phyloP scores from a whole-genome alignment of 2,113 vertebrate genomes.

The Sminthopsis crassicaudata region DNA sequence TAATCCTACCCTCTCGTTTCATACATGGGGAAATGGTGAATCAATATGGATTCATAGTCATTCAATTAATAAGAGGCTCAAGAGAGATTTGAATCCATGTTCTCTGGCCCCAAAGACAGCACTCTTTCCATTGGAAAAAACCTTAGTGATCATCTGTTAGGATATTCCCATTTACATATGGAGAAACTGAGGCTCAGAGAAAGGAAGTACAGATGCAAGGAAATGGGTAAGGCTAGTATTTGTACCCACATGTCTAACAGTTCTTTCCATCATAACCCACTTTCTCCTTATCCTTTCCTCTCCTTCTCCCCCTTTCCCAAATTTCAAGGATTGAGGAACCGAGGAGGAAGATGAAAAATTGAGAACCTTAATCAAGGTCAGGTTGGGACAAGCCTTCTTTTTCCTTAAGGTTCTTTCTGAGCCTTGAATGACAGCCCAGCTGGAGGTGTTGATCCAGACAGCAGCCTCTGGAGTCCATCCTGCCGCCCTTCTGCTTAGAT shows the following conservation, averaged over 20 bases:
- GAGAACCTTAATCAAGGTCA: not conserved
- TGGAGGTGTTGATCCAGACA: not conserved
- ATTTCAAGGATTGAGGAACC: not conserved
- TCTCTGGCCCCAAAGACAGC: not conserved
- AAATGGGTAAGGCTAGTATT: not conserved
- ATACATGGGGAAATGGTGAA: not conserved
- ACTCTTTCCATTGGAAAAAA: not conserved
- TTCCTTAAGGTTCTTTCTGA: not conserved
- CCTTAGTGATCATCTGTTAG: not conserved
- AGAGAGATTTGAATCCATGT: not conserved
- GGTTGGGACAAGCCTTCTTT: not conserved
- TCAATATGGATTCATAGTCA: not conserved
- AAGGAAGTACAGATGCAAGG: not conserved
- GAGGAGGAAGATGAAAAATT: not conserved
- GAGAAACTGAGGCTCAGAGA: not conserved
- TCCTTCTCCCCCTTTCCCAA: not conserved
- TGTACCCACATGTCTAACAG: not conserved
- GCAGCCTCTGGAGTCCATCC: not conserved
- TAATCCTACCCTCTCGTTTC: not conserved
- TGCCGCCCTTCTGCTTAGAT: not conserved
- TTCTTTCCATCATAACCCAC: not conserved
- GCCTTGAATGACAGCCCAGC: not conserved
- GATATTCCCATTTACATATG: not conserved
- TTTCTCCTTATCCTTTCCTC: not conserved
- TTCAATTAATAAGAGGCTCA: not conserved